Evolutionary conservation across 2,797 vertebrate species (phyloP).

Genomic region (Natrix natrix): DNA sequence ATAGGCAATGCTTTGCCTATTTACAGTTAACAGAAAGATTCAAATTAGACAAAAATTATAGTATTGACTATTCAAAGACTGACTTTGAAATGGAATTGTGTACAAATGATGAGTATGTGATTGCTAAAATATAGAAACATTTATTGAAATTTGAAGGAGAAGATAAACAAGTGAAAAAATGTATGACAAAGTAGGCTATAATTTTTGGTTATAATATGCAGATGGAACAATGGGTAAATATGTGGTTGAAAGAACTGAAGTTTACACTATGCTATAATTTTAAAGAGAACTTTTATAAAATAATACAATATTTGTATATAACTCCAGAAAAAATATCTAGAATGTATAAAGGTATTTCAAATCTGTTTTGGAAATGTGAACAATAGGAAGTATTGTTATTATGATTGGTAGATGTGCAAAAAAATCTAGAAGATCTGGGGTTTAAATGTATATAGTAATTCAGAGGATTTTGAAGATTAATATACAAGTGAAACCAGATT

Average conservation of each 20-base stretch:
- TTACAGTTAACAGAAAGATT: not conserved
- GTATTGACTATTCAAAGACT: not conserved
- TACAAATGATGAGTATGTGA: not conserved
- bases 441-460: not conserved
- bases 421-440: not conserved
- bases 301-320: not conserved
- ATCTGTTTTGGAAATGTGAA: not conserved
- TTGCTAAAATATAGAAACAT: not conserved
- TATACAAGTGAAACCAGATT: not conserved
- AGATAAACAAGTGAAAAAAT: not conserved
- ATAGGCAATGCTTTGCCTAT: not conserved
- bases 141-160: not conserved
- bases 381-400: not conserved
- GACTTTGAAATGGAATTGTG: not conserved
- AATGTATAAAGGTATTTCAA: not conserved
- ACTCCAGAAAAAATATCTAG: not conserved
- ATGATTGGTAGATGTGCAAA: not conserved
- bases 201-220: not conserved
- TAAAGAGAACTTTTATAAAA: not conserved
- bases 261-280: not conserved
- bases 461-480: not conserved
- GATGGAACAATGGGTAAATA: not conserved
- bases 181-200: not conserved
- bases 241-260: not conserved
- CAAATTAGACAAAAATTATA: not conserved